phyloP scores from a whole-genome alignment of 2,888 invertebrate species.

The Cataglyphis cursor region DNA sequence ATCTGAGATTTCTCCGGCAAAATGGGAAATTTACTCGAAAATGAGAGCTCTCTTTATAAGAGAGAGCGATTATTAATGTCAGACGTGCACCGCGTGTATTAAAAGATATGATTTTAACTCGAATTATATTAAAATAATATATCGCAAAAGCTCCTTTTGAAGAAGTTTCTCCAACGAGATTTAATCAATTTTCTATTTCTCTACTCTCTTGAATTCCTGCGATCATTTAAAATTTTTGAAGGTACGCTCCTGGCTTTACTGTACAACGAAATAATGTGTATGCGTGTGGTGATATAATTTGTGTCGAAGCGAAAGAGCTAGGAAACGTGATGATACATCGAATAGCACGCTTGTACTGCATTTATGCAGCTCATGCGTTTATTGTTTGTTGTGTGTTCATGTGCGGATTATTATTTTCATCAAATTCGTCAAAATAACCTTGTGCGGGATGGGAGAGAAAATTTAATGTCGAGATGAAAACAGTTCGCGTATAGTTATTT shows the following conservation, averaged over 20 bases:
- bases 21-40: background rate
- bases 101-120: background rate
- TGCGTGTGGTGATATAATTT: background rate
- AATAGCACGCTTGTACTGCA: slow-evolving; percentile 37
- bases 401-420: slow-evolving; percentile 1
- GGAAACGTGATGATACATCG: slow-evolving; percentile 40
- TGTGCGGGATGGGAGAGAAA: background rate
- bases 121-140: background rate
- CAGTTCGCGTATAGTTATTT: background rate
- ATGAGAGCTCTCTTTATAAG: background rate
- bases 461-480: slow-evolving; percentile 15
- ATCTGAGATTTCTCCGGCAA: background rate
- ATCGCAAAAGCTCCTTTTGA: background rate
- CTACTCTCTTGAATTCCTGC: background rate
- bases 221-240: slow-evolving; percentile 1
- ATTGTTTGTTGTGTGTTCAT: slow-evolving; percentile 9
- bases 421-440: background rate
- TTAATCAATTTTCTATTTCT: background rate
- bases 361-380: slow-evolving; percentile 28
- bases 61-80: too few relatives aligned
- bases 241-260: too few relatives aligned
- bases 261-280: background rate
- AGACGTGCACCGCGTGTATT: too few relatives aligned
- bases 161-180: background rate
- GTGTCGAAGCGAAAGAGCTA: slow-evolving; percentile 1